Base-by-base conservation (phyloP, 2,113 vertebrate genomes). In the Oryzias melastigma region DNA sequence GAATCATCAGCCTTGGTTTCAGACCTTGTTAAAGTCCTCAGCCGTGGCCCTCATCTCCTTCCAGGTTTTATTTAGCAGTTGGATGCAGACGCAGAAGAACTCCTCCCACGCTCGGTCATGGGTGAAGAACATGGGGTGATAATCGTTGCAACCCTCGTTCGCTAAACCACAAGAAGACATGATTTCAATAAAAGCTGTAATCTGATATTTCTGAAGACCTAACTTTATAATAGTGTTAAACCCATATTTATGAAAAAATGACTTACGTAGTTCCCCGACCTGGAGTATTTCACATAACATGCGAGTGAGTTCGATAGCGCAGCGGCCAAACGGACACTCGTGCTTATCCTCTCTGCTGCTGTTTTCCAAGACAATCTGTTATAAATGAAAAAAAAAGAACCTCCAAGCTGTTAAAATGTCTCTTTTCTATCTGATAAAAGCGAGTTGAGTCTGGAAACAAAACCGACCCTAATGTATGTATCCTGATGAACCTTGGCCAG, bases 121-220 rank as follows among this genome's bases (percentile, higher is more conserved):
- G 4, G 96, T 99, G 63, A 99, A 99, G 90, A 98, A 98, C 97
- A 99, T 98, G 1, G 97, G 97, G 75, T 99, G 97, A 78, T 96
- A 99, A 85, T 98, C 96, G 0, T 99, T 98, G 62, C 96, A 94
- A 17, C 96, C 97, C 71, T 99, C 97, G 0, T 98, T 98, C 17
- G 97, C 97, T 99, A 60, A 24, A 70, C 2, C 70, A 53, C 68
- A 47, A 19, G 45, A 47, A 52, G 17, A 46, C 5, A 46, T 46
- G 44, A n/a, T 5, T 56, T 16, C 6, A 42, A 52, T 22, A 47
- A 12, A 0, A 55, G 25, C 22, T 18, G 20, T 19, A 61, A 24
- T 1, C 16, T 5, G 53, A 29, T 17, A 5, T 18, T 58, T 46
- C 50, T 35, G 5, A 19, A 5, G 8, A 20, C 16, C 25, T 5